A percentile compares a stretch with the other conserved stretches of the same genome.
phyloP scores from a whole-genome alignment of 2,888 invertebrate species.

The Cantharis nigra region DNA sequence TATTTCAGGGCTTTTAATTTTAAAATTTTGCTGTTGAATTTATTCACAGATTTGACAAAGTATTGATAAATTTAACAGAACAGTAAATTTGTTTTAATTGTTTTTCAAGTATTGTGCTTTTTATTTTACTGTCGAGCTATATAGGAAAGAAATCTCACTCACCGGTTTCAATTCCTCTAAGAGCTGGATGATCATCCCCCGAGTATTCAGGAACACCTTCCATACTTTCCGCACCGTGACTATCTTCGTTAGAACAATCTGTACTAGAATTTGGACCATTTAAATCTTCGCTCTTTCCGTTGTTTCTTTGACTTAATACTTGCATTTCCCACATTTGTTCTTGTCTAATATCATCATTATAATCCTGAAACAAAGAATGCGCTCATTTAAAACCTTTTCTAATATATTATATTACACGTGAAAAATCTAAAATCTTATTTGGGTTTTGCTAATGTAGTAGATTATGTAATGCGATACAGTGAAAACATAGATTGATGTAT shows the following conservation, averaged over 20 bases:
- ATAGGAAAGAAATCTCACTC: slow-evolving; percentile 35
- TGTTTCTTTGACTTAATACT: slow-evolving; percentile 63
- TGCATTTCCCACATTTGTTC: slow-evolving; percentile 93
- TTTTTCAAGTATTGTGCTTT: background rate
- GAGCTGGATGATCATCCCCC: slow-evolving; percentile 65
- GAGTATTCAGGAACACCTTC: slow-evolving; percentile 52
- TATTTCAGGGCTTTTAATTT: background rate
- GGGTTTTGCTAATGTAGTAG: background rate
- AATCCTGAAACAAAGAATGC: slow-evolving; percentile 69
- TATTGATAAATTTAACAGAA: background rate
- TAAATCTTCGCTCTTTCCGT: slow-evolving; percentile 46
- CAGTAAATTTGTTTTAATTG: background rate
- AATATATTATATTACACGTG: background rate
- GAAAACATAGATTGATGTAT: background rate
- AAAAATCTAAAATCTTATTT: background rate
- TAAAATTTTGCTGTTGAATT: background rate
- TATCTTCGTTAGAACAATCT: slow-evolving; percentile 52
- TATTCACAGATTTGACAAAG: background rate
- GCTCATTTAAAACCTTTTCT: background rate
- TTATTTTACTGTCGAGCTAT: background rate
- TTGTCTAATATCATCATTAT: slow-evolving; percentile 89
- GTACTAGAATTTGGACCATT: slow-evolving; percentile 42
- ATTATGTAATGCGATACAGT: background rate
- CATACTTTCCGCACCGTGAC: slow-evolving; percentile 55
- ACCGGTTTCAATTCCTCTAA: slow-evolving; percentile 67